A percentile compares a stretch with the other conserved stretches of the same genome.
phyloP scores from a whole-genome alignment of 1,140 invertebrate genomes.

The Archivesica marissinica region DNA sequence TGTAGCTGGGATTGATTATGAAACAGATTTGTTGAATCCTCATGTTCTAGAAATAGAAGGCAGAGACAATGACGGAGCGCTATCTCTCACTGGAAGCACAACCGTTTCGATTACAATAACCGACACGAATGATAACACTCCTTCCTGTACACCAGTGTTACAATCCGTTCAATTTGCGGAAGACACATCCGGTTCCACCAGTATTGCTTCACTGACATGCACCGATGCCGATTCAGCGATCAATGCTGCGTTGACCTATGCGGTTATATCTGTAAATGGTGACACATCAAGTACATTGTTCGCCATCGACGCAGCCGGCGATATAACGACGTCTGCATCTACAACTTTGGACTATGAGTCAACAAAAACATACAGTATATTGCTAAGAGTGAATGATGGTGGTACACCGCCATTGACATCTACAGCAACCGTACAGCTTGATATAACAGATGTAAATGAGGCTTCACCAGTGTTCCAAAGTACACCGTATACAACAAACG shows the following conservation, averaged over 20 bases:
- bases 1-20: conserved; percentile 63
- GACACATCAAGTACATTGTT: conserved; percentile 36
- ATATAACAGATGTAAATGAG: conserved; percentile 52
- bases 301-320: conserved; percentile 53
- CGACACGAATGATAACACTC: conserved; percentile 73
- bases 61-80: conserved; percentile 37
- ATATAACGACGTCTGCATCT: conserved; percentile 40
- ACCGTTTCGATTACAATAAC: conserved; percentile 66
- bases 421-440: conserved; percentile 53
- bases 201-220: conserved; percentile 60
- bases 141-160: conserved; percentile 52
- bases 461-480: conserved; percentile 26
- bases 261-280: conserved; percentile 63
- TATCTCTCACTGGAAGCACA: conserved; percentile 55
- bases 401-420: conserved; percentile 55
- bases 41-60: conserved; percentile 31
- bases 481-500: conserved; percentile 38
- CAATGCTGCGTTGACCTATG: conserved; percentile 62
- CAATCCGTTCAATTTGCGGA: conserved; percentile 58
- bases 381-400: conserved; percentile 34
- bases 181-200: conserved; percentile 35
- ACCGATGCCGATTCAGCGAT: conserved; percentile 59
- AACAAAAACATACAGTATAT: conserved; percentile 35
- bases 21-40: conserved; percentile 42
- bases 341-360: conserved; percentile 68